phyloP scores from a whole-genome alignment of 1,140 invertebrate genomes.

The Antheraea pernyi region DNA sequence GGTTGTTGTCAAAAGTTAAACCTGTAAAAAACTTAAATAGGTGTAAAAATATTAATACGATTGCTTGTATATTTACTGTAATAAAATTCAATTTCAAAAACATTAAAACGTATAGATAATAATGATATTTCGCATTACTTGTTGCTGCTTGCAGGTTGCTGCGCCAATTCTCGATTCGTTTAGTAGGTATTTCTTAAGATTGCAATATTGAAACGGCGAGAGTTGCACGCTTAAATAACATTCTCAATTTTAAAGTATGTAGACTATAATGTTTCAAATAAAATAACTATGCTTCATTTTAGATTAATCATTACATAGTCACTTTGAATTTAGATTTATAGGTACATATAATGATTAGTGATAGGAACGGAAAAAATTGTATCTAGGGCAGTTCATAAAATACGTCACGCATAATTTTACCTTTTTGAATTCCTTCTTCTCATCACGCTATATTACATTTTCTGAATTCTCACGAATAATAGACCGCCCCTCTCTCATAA shows the following conservation, averaged over 20 bases:
- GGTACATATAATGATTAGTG: not conserved
- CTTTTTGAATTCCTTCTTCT: too few species aligned
- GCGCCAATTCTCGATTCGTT: constrained; percentile 40
- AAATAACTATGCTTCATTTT: not conserved
- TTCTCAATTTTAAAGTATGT: constrained; percentile 1
- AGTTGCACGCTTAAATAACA: constrained; percentile 30
- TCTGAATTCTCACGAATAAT: too few species aligned
- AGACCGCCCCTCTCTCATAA: too few species aligned
- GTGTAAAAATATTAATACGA: too few species aligned
- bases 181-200: constrained; percentile 44
- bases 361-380: too few species aligned
- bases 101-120: not conserved
- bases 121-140: constrained; percentile 22
- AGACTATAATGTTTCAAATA: not conserved
- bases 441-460: too few species aligned
- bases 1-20: too few species aligned
- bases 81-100: not conserved
- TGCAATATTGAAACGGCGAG: constrained; percentile 41
- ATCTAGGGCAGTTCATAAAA: too few species aligned
- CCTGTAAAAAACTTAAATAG: too few species aligned
- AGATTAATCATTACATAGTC: not conserved
- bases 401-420: too few species aligned
- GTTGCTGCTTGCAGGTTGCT: constrained; percentile 27
- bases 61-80: too few species aligned
- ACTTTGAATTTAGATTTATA: not conserved